A percentile compares a stretch with the other conserved stretches of the same genome.
These are phyloP conservation scores for Coelogynopora nodosa DNA, from an alignment of 2,888 invertebrate species.

Conservation along the genomic window DNA sequence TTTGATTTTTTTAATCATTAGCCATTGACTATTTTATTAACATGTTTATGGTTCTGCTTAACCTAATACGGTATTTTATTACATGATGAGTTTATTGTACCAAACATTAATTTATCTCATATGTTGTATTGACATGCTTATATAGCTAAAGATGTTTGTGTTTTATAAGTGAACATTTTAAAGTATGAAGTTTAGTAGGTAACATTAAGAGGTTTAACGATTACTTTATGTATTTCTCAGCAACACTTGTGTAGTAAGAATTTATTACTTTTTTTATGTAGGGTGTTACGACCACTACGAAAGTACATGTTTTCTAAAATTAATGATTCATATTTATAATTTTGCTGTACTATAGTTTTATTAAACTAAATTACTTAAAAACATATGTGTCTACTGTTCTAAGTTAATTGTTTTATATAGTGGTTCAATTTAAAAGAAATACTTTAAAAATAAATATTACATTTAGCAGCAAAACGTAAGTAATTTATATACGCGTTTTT, in stretches of 20 bases:
- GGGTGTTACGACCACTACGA: background rate
- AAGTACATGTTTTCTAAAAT: background rate
- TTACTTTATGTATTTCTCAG: background rate
- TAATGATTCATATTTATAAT: background rate
- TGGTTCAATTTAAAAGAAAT: background rate
- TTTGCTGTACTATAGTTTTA: background rate
- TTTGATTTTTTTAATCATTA: background rate
- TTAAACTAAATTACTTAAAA: background rate
- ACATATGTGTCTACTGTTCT: background rate
- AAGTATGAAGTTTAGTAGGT: background rate
- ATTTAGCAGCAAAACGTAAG: background rate
- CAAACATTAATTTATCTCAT: background rate
- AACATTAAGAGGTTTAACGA: background rate
- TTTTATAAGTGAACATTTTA: background rate
- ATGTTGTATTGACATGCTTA: background rate
- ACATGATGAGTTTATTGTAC: background rate
- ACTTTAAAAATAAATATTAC: background rate
- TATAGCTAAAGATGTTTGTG: background rate
- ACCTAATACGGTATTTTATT: background rate
- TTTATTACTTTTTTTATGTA: background rate
- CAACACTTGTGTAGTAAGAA: background rate
- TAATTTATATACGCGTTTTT: background rate
- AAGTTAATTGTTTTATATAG: background rate
- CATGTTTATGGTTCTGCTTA: background rate
- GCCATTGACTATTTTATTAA: background rate